A percentile compares a stretch with the other conserved stretches of the same genome.
Conservation (phyloP, 2,888 invertebrate genomes). For the Orchesellides sinensis region DNA sequence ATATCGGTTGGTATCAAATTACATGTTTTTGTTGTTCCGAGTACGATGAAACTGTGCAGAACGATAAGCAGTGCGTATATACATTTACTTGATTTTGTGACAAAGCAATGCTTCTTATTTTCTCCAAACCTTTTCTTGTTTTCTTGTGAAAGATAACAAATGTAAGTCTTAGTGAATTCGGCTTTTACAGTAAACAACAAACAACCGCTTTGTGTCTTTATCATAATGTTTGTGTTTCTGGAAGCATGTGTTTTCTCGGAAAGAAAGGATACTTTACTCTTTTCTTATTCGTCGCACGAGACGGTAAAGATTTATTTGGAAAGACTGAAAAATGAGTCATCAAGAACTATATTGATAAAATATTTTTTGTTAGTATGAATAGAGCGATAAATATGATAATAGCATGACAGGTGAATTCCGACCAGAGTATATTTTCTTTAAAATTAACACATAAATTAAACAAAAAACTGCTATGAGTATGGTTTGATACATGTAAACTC, state of each 20-base stretch:
- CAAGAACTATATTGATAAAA: neutral
- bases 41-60: neutral
- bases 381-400: too few relatives aligned
- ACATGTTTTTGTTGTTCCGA: too few relatives aligned
- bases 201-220: constrained; percentile 25
- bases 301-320: constrained; percentile 49
- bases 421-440: too few relatives aligned
- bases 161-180: constrained; percentile 1
- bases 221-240: constrained; percentile 38
- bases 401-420: neutral
- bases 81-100: neutral
- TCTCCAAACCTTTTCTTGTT: neutral
- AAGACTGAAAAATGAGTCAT: constrained; percentile 37
- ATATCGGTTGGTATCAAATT: too few relatives aligned
- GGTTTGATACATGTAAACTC: too few relatives aligned
- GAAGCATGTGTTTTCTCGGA: constrained; percentile 55
- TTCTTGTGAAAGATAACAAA: constrained; percentile 18
- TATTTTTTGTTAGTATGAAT: too few relatives aligned
- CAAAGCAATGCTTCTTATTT: neutral
- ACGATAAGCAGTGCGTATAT: neutral
- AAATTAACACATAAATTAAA: too few relatives aligned
- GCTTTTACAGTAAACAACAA: constrained; percentile 44
- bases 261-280: constrained; percentile 3
- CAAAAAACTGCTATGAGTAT: too few relatives aligned
- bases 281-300: constrained; percentile 39